Base-by-base conservation (phyloP, 37 sponge, comb jelly and placozoan species). In the Amphimedon queenslandica region DNA sequence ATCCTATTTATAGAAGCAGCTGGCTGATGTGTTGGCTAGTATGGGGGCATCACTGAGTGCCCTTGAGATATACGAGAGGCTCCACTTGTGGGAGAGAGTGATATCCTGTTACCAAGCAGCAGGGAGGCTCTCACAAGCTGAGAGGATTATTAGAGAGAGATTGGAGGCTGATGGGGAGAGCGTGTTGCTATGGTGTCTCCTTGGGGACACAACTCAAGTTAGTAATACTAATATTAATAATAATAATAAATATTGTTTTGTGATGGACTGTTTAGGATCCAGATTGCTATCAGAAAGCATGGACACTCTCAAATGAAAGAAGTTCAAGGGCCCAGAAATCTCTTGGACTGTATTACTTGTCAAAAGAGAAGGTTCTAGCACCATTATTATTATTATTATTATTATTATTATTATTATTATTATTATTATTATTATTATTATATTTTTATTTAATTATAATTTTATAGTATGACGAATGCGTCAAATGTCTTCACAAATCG, bases 1-100 rank as follows among this genome's bases (percentile, higher is more conserved):
- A 37, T 29, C 13, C 29, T 36, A 29, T 6, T 20, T 43, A 21
- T 65, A 94, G 92, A 78, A 47, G 32, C 80, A 94, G 55, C 56
- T 93, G 42, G 98, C 98, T 11, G 40, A 58, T 16, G 58, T 61
- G n/a, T 53, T 94, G 75, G 58, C 78, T 37, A 38, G 67, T 24
- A 58, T 97, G 39, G 98, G 98, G 0, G 74, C 63, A 8, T 29
- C 36, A 13, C 37, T 71, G 34, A 81, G 86, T 82, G 96, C 96
- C 0, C 64, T 90, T n/a, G 91, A 95, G 51, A 68, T 92, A 3
- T 90, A 84, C 35, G 69, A 85, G 64, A 69, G 84, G 16, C 67
- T 97, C 30, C 70, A 93, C 38, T 51, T 97, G 84, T 89, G 92
- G 94, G 94, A 97, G 77, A 87, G 90, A 35, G 76, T 90, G 21